Evolutionary conservation across 2,797 vertebrate species (phyloP), one percentile per base, ranked within the genome.

Genomic region (Lateolabrax maculatus): DNA sequence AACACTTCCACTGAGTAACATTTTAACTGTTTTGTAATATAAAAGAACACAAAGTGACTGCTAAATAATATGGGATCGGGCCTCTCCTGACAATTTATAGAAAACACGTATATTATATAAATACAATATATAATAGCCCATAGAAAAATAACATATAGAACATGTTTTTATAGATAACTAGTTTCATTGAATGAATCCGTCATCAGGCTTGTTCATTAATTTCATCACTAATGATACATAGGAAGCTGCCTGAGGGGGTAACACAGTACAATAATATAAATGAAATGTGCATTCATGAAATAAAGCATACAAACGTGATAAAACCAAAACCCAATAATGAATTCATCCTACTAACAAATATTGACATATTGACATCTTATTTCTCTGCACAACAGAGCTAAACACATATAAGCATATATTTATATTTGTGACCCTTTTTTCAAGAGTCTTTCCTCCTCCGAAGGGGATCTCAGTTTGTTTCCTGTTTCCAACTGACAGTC

Each of bases 131-230:
- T 43, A 65, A 25, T 2, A 16, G 16, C 37, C 18, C 10, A 23
- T 18, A 41, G 49, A n/a, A 34, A 52, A 48, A 60, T 11, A 25
- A 36, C 15, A 23, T 51, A 34, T 21, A 12, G 29, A 66, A 27
- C 13, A 27, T 15, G 9, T 25, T 67, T 56, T 29, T 3, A 44
- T 23, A 46, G 55, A 23, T 29, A 49, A 31, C 34, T 44, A 2
- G 41, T 60, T 46, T 63, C 19, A 27, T 49, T 41, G 31, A 43
- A 19, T 25, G 49, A 75, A 72, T 39, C 61, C 10, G 0, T 66
- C 77, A 80, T 49, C 34, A 8, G 29, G 36, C 4, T 60, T 61
- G 31, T 37, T 75, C 56, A 74, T 83, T 77, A 55, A 60, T 67
- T 51, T 74, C 44, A 41, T 78, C 76, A 36, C 83, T 75, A 62